These are phyloP conservation scores for Gouania willdenowi DNA, from an alignment of 2,797 vertebrate species.

Conservation along the genomic window DNA sequence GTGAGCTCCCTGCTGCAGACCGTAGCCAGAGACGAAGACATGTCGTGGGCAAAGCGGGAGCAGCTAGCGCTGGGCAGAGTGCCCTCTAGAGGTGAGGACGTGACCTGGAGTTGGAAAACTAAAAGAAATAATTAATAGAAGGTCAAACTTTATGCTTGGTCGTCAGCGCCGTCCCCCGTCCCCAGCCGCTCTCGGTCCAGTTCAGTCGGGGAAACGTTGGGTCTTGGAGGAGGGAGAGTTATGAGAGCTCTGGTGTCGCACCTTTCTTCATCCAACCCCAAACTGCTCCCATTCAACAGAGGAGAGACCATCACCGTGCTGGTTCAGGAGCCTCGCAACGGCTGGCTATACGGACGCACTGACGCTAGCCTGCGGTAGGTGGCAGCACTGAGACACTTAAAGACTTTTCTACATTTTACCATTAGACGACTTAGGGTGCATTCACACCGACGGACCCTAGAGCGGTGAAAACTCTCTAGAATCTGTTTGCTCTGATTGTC, in stretches of 20 bases:
- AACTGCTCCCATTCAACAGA: slow-evolving; percentile 82
- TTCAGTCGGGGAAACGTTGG: slow-evolving; percentile 83
- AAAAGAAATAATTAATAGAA: neutral
- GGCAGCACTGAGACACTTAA: too few relatives aligned
- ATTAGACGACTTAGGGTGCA: too few relatives aligned
- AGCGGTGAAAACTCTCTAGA: too few relatives aligned
- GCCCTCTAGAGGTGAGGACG: slow-evolving; percentile 75
- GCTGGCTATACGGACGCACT: slow-evolving; percentile 92
- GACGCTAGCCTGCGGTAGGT: slow-evolving; percentile 84
- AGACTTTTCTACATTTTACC: too few relatives aligned
- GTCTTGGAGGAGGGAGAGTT: slow-evolving; percentile 54
- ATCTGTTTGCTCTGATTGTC: too few relatives aligned
- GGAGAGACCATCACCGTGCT: slow-evolving; percentile 82
- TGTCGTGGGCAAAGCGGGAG: slow-evolving; percentile 69
- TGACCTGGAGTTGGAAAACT: neutral
- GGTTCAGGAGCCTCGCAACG: slow-evolving; percentile 85
- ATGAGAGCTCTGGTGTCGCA: slow-evolving; percentile 87
- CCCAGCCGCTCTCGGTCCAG: slow-evolving; percentile 78
- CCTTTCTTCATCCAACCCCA: slow-evolving; percentile 81
- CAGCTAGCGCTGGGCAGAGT: slow-evolving; percentile 73
- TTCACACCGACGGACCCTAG: too few relatives aligned
- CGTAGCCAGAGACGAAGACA: slow-evolving; percentile 71
- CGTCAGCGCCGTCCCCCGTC: slow-evolving; percentile 71
- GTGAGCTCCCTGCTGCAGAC: slow-evolving; percentile 75
- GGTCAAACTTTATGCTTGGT: neutral